Evolutionary conservation across 2,113 vertebrate species (phyloP).

Genomic region (Gymnogyps californianus): DNA sequence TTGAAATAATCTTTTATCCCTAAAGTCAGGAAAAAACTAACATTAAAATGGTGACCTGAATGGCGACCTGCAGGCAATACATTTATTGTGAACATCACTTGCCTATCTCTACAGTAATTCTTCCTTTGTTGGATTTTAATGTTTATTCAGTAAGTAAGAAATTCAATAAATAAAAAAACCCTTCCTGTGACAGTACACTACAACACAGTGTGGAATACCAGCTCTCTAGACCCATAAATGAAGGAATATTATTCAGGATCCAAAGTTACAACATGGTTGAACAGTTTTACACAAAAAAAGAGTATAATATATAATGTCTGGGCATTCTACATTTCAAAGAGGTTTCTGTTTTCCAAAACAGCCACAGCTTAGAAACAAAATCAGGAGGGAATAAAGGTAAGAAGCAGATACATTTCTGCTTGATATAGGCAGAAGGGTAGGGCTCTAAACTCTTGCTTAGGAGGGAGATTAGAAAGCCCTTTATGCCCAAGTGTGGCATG

Average conservation of each 20-base stretch:
- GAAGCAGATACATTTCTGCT: neutral
- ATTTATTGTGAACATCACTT: neutral
- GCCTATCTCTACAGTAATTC: neutral
- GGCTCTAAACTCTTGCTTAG: neutral
- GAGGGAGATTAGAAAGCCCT: neutral
- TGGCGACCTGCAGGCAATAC: neutral
- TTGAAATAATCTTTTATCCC: neutral
- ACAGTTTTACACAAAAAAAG: neutral
- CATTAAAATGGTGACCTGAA: neutral
- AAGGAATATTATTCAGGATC: neutral
- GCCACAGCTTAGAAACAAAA: neutral
- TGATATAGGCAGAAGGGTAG: neutral
- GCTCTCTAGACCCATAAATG: neutral
- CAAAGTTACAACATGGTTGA: neutral
- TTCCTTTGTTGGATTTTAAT: neutral
- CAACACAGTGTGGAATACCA: neutral
- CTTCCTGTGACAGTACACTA: neutral
- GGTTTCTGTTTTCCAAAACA: neutral
- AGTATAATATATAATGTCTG: neutral
- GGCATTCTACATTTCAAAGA: neutral
- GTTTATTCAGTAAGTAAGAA: conserved; percentile 14
- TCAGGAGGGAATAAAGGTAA: neutral
- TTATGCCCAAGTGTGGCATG: neutral
- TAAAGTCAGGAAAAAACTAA: neutral
- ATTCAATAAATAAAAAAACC: conserved; percentile 6